These are phyloP conservation scores for Xestoiulus laeticollis DNA, from an alignment of 2,888 invertebrate species.

Conservation along the genomic window DNA sequence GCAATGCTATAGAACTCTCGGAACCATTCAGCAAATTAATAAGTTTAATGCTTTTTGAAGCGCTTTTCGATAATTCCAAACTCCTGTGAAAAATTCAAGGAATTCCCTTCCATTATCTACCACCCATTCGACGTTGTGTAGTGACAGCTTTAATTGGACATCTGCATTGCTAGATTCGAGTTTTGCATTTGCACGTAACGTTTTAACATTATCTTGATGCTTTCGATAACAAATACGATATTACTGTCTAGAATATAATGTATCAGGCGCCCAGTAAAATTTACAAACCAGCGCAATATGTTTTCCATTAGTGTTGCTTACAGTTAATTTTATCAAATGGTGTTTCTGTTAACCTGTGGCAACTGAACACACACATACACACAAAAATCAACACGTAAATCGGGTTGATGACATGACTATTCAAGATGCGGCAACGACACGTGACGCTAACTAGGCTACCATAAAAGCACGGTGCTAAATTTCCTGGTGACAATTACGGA, in stretches of 20 bases:
- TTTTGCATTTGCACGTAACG: not conserved
- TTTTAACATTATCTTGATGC: not conserved
- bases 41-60: too few species aligned
- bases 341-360: not conserved
- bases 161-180: too few species aligned
- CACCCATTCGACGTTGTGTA: too few species aligned
- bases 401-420: conserved; percentile 7
- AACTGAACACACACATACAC: not conserved
- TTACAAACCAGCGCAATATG: not conserved
- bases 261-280: not conserved
- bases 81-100: too few species aligned
- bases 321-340: not conserved
- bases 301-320: not conserved
- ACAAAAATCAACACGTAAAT: not conserved
- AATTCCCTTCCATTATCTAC: too few species aligned
- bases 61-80: too few species aligned
- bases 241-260: not conserved
- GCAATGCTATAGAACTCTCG: too few species aligned
- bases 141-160: too few species aligned
- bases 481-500: not conserved
- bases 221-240: not conserved
- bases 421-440: not conserved
- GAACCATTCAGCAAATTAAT: too few species aligned
- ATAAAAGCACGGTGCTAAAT: not conserved
- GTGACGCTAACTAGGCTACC: conserved; percentile 1